phyloP scores from a whole-genome alignment of 2,113 vertebrate species.

The Pollachius pollachius region DNA sequence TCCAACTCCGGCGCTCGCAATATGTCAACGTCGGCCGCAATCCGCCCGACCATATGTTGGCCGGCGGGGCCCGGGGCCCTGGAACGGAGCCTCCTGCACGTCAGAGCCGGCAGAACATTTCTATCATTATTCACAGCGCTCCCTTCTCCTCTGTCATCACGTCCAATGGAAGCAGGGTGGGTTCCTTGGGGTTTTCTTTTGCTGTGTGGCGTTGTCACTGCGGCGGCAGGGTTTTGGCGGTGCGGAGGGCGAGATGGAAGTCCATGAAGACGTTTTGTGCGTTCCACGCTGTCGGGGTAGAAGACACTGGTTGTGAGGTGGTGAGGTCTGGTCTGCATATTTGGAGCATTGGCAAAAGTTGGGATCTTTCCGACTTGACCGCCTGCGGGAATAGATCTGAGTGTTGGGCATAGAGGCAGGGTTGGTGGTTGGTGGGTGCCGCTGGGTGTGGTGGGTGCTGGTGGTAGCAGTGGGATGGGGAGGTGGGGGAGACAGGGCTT shows the following conservation, averaged over 20 bases:
- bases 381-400: slow-evolving; percentile 33
- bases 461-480: neutral
- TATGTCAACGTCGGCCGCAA: slow-evolving; percentile 64
- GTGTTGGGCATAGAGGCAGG: slow-evolving; percentile 38
- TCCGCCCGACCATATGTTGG: slow-evolving; percentile 67
- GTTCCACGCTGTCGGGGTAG: too few species aligned
- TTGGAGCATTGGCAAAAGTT: slow-evolving; percentile 15
- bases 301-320: neutral
- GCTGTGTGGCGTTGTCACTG: slow-evolving; percentile 7
- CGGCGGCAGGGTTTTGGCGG: slow-evolving; percentile 13
- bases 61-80: slow-evolving; percentile 36
- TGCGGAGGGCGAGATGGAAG: slow-evolving; percentile 4
- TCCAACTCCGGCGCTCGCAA: slow-evolving; percentile 45
- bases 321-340: slow-evolving; percentile 23
- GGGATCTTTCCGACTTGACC: slow-evolving; percentile 11
- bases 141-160: slow-evolving; percentile 44
- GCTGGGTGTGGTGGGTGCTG: neutral
- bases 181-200: slow-evolving; percentile 23
- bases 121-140: slow-evolving; percentile 57
- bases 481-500: slow-evolving; percentile 8
- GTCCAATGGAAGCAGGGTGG: slow-evolving; percentile 37
- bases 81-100: slow-evolving; percentile 38
- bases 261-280: too few species aligned
- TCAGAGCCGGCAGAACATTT: slow-evolving; percentile 55
- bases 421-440: neutral